phyloP scores from a whole-genome alignment of 2,797 vertebrate genomes.

The Pogonophryne albipinna region DNA sequence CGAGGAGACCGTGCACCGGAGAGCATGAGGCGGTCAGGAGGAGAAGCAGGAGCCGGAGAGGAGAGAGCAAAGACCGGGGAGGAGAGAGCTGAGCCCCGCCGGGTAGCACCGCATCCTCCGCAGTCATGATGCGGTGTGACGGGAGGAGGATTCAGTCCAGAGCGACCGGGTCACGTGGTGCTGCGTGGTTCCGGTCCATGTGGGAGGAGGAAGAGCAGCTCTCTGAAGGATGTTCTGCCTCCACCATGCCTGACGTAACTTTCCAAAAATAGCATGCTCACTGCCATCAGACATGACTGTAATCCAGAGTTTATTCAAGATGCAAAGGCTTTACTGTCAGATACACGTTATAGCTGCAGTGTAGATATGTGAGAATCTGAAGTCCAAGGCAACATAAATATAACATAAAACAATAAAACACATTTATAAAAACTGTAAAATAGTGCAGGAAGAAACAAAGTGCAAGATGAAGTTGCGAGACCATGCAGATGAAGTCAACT shows the following conservation, averaged over 20 bases:
- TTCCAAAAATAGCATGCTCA: slow-evolving; percentile 54
- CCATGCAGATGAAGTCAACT: no score
- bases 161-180: slow-evolving; percentile 76
- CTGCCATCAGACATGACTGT: background rate
- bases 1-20: slow-evolving; percentile 86
- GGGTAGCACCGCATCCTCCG: slow-evolving; percentile 80
- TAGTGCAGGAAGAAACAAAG: no score
- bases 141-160: slow-evolving; percentile 65
- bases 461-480: no score
- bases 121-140: slow-evolving; percentile 87
- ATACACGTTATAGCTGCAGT: no score
- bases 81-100: slow-evolving; percentile 71
- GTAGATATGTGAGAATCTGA: no score
- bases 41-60: slow-evolving; percentile 84
- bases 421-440: no score
- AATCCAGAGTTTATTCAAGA: no score
- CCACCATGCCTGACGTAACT: slow-evolving; percentile 56
- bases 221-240: slow-evolving; percentile 24
- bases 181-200: slow-evolving; percentile 72
- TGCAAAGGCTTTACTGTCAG: no score
- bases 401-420: no score
- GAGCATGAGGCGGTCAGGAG: slow-evolving; percentile 74
- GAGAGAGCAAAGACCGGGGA: slow-evolving; percentile 69
- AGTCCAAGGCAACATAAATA: no score
- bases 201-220: slow-evolving; percentile 21